Conservation (phyloP, 2,797 vertebrate species). For the Myripristis jacobus region DNA sequence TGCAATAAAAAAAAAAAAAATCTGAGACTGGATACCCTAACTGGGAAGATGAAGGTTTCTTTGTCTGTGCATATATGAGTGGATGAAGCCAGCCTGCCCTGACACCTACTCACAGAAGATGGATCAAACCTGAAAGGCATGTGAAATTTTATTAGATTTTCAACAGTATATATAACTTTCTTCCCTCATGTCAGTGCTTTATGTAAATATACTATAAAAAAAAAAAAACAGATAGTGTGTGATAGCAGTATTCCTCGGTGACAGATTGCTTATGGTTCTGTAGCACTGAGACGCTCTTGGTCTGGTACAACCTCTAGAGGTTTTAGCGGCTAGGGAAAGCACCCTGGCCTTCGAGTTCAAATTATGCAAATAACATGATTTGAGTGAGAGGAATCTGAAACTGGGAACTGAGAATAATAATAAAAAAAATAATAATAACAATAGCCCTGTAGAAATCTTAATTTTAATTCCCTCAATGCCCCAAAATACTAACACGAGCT, state of each 20-base stretch:
- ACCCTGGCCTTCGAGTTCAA: conserved; percentile 7
- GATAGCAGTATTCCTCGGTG: conserved; percentile 30
- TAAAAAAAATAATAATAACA: too few relatives aligned
- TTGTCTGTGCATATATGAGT: conserved; percentile 38
- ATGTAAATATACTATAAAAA: conserved; percentile 24
- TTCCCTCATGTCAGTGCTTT: conserved; percentile 48
- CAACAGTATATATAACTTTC: conserved; percentile 49
- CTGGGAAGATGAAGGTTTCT: conserved; percentile 62
- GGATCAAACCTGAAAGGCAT: conserved; percentile 60
- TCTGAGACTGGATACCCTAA: conserved; percentile 47
- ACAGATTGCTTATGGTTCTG: conserved; percentile 36
- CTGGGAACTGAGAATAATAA: background rate
- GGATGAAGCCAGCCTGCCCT: conserved; percentile 41
- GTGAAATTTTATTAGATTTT: conserved; percentile 62
- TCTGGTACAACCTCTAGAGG: conserved; percentile 20
- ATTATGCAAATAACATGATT: background rate
- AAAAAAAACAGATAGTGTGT: conserved; percentile 43
- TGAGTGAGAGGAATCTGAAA: conserved; percentile 1
- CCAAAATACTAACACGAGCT: too few relatives aligned
- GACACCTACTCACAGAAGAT: conserved; percentile 54
- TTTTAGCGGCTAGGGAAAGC: background rate
- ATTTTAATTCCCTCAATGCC: too few relatives aligned
- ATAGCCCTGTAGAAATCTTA: too few relatives aligned
- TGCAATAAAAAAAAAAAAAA: conserved; percentile 39
- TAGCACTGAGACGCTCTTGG: background rate